Conservation (phyloP, 2,113 vertebrate species). For the Actenoides hombroni region DNA sequence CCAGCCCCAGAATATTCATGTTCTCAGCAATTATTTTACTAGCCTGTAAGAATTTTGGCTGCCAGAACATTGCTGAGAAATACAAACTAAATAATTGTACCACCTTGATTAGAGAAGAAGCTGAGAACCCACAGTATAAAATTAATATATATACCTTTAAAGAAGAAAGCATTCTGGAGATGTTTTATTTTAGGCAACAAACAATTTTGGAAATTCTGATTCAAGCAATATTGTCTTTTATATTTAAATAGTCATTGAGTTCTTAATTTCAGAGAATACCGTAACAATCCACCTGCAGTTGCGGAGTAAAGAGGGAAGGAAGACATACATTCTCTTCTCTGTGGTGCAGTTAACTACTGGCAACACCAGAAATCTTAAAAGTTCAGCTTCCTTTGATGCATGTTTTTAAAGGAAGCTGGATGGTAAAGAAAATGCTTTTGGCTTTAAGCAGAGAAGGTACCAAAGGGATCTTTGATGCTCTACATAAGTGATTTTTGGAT, state of each 20-base stretch:
- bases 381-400: neutral
- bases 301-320: neutral
- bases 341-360: neutral
- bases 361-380: neutral
- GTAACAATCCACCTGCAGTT: neutral
- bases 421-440: neutral
- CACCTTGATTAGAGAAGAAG: neutral
- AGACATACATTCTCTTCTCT: neutral
- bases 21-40: neutral
- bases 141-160: neutral
- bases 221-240: neutral
- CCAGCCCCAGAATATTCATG: neutral
- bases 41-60: neutral
- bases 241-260: neutral
- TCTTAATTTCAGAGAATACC: neutral
- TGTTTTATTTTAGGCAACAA: neutral
- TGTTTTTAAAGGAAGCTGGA: neutral
- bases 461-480: neutral
- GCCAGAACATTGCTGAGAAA: neutral
- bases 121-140: neutral
- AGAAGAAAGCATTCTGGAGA: neutral
- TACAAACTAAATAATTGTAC: neutral
- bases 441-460: neutral
- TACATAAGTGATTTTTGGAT: neutral
- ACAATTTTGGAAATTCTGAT: neutral